phyloP scores from a whole-genome alignment of 2,113 vertebrate species.

The rabbit (Oryctolagus cuniculus) region mOryCun1.1 NC_091438.1:158382001-158382500 shows the following conservation, averaged over 20 bases:
- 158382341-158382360: neutral
- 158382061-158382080: neutral
- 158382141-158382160: neutral
- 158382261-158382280: rapidly evolving
- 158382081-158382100: neutral
- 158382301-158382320: too few relatives aligned
- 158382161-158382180: neutral
- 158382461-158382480: neutral
- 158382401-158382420: too few relatives aligned
- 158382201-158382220: neutral
- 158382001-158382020: neutral
- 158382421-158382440: too few relatives aligned
- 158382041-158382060: rapidly evolving
- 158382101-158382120: neutral
- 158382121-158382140: neutral
- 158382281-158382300: too few relatives aligned
- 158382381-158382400: neutral
- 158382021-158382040: neutral
- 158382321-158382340: neutral
- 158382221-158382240: neutral
- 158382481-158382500: neutral
- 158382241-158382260: rapidly evolving
- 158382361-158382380: neutral
- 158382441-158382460: too few relatives aligned
- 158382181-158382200: neutral